Percentiles rank a stretch among this genome's conserved stretches.
These are phyloP conservation scores for Aethes cnicana DNA, from an alignment of 2,888 invertebrate species.

Conservation along the genomic window DNA sequence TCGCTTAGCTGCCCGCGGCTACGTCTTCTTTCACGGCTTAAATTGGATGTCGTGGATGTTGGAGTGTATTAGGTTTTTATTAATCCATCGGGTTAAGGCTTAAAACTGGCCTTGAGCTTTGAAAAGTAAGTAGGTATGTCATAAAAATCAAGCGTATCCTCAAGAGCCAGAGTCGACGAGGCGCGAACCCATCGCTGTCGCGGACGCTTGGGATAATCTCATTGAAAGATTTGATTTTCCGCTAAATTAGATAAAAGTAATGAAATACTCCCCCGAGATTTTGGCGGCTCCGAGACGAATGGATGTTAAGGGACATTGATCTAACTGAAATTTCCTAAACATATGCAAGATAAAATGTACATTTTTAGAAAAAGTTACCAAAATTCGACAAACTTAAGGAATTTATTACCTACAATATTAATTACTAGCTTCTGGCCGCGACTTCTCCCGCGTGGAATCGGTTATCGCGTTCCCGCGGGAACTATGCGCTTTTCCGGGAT, in stretches of 20 bases:
- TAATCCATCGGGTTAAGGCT: too few relatives aligned
- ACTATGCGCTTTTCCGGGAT: too few relatives aligned
- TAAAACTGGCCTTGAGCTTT: too few relatives aligned
- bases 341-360: too few relatives aligned
- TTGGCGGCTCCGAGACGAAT: conserved; percentile 26
- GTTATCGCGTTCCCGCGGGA: too few relatives aligned
- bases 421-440: too few relatives aligned
- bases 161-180: conserved; percentile 43
- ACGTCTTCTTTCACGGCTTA: not conserved
- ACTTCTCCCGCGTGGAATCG: too few relatives aligned
- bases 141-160: conserved; percentile 33
- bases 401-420: too few relatives aligned
- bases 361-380: too few relatives aligned
- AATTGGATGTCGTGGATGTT: conserved; percentile 3
- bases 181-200: conserved; percentile 50
- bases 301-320: conserved; percentile 50
- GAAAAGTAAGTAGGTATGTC: too few relatives aligned
- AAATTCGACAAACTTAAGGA: too few relatives aligned
- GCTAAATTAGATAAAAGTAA: conserved; percentile 80
- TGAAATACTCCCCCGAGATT: conserved; percentile 65
- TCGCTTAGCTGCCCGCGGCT: conserved; percentile 14
- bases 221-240: conserved; percentile 80
- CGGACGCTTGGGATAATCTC: conserved; percentile 70
- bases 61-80: too few relatives aligned
- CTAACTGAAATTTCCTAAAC: conserved; percentile 12